Conservation (phyloP, 2,888 invertebrate species). For the Drosophila austrosaltans region DNA sequence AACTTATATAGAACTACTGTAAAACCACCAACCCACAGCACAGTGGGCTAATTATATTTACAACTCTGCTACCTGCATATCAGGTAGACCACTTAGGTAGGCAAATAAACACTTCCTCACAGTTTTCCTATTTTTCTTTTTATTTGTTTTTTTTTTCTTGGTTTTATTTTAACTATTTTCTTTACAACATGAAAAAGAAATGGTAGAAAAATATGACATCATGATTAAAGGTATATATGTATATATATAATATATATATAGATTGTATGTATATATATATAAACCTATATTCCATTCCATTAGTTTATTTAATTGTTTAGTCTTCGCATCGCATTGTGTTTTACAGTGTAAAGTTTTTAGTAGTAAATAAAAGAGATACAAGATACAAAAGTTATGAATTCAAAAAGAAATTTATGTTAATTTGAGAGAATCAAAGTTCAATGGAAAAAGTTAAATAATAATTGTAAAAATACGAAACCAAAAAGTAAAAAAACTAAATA, state of each 20-base stretch:
- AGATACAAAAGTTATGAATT: slow-evolving; percentile 24
- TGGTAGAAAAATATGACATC: slow-evolving; percentile 76
- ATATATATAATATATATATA: slow-evolving; percentile 20
- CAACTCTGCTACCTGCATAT: not conserved
- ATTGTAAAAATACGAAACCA: slow-evolving; percentile 13
- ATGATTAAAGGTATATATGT: slow-evolving; percentile 41
- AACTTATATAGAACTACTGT: not conserved
- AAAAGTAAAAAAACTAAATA: slow-evolving; percentile 48
- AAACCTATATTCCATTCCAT: slow-evolving; percentile 62
- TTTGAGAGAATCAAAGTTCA: slow-evolving; percentile 22
- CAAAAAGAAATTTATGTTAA: slow-evolving; percentile 29
- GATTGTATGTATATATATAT: slow-evolving; percentile 37
- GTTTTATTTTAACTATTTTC: slow-evolving; percentile 30
- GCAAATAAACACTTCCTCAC: not conserved
- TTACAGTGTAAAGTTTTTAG: slow-evolving; percentile 28
- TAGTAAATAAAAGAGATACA: slow-evolving; percentile 41
- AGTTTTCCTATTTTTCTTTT: slow-evolving; percentile 28
- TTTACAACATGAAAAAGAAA: slow-evolving; percentile 79
- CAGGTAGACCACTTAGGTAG: slow-evolving; percentile 5
- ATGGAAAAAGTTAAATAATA: slow-evolving; percentile 8
- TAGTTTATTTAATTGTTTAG: slow-evolving; percentile 53
- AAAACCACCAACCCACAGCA: not conserved
- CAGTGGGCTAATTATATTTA: slow-evolving; percentile 7
- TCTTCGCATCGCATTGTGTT: slow-evolving; percentile 60
- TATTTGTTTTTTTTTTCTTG: slow-evolving; percentile 47